Percentiles rank a stretch among this genome's conserved stretches.
Evolutionary conservation across 2,888 invertebrate species (phyloP).

Genomic region (Pollenia angustigena): DNA sequence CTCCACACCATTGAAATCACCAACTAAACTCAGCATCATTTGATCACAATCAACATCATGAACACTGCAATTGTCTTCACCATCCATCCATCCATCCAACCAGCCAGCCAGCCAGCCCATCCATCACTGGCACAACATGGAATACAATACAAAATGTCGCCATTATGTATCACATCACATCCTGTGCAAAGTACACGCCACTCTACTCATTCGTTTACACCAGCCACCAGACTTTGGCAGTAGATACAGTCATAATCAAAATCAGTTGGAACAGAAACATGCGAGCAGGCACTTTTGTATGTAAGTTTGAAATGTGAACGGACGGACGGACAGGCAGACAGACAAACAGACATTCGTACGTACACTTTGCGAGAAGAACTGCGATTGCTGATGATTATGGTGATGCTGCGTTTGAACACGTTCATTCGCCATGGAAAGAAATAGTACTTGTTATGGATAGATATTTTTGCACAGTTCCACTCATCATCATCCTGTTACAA

Average conservation of each 20-base stretch:
- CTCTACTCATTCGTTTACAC: slow-evolving; percentile 55
- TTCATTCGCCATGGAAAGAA: slow-evolving; percentile 34
- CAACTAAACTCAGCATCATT: slow-evolving; percentile 32
- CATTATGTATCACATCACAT: slow-evolving; percentile 71
- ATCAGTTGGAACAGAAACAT: slow-evolving; percentile 22
- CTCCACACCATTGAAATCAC: slow-evolving; percentile 50
- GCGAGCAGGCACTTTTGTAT: slow-evolving; percentile 29
- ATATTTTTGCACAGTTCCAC: slow-evolving; percentile 24
- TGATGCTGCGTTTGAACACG: slow-evolving; percentile 41
- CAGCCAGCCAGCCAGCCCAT: slow-evolving; percentile 49
- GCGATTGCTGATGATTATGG: slow-evolving; percentile 9
- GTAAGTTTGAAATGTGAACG: not conserved
- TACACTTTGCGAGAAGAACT: slow-evolving; percentile 18
- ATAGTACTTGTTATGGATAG: slow-evolving; percentile 60
- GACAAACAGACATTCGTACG: not conserved
- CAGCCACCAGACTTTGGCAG: slow-evolving; percentile 17
- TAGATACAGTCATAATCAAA: slow-evolving; percentile 35
- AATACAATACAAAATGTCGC: slow-evolving; percentile 72
- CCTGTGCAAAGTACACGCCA: slow-evolving; percentile 54
- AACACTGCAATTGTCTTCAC: slow-evolving; percentile 59
- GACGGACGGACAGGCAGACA: not conserved
- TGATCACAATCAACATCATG: slow-evolving; percentile 21
- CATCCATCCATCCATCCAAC: slow-evolving; percentile 40
- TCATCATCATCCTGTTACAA: slow-evolving; percentile 33
- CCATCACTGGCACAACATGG: slow-evolving; percentile 68